These are phyloP conservation scores for Drosophila tanythrix DNA, from an alignment of 2,888 invertebrate species.

Conservation along the genomic window DNA sequence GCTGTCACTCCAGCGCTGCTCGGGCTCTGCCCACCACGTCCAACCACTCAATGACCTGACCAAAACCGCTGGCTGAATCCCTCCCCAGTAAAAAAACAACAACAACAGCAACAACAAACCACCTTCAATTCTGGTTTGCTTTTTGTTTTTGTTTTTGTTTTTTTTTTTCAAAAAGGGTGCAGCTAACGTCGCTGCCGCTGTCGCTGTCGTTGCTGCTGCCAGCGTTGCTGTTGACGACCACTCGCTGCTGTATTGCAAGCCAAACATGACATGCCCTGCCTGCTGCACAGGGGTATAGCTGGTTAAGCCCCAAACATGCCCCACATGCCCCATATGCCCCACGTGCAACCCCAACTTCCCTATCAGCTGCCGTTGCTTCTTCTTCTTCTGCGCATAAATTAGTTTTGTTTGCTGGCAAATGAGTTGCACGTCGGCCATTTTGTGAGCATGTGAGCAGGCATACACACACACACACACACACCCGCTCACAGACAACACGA, in stretches of 20 bases:
- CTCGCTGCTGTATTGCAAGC: slow-evolving; percentile 23
- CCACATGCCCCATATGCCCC: neutral
- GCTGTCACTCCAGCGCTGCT: slow-evolving; percentile 61
- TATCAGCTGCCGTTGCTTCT: neutral
- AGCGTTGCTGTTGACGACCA: slow-evolving; percentile 39
- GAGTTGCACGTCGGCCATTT: slow-evolving; percentile 67
- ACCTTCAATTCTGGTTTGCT: slow-evolving; percentile 41
- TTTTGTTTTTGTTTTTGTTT: slow-evolving; percentile 20
- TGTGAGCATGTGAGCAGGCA: slow-evolving; percentile 51
- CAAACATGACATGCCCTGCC: slow-evolving; percentile 36
- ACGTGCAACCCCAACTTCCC: neutral
- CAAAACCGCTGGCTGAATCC: slow-evolving; percentile 24
- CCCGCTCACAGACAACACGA: slow-evolving; percentile 3
- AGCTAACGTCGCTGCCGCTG: slow-evolving; percentile 52
- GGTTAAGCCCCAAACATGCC: slow-evolving; percentile 29
- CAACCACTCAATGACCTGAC: slow-evolving; percentile 78
- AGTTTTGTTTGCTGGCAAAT: slow-evolving; percentile 75
- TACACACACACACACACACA: slow-evolving; percentile 16
- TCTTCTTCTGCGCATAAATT: slow-evolving; percentile 70
- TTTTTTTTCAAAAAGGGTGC: slow-evolving; percentile 64
- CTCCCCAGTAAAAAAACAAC: slow-evolving; percentile 3
- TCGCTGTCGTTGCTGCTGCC: slow-evolving; percentile 15
- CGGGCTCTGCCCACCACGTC: slow-evolving; percentile 66
- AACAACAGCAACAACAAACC: slow-evolving; percentile 13
- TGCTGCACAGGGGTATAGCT: slow-evolving; percentile 26